Conservation (phyloP, 2,113 vertebrate species). For the Tauraco erythrolophus region DNA sequence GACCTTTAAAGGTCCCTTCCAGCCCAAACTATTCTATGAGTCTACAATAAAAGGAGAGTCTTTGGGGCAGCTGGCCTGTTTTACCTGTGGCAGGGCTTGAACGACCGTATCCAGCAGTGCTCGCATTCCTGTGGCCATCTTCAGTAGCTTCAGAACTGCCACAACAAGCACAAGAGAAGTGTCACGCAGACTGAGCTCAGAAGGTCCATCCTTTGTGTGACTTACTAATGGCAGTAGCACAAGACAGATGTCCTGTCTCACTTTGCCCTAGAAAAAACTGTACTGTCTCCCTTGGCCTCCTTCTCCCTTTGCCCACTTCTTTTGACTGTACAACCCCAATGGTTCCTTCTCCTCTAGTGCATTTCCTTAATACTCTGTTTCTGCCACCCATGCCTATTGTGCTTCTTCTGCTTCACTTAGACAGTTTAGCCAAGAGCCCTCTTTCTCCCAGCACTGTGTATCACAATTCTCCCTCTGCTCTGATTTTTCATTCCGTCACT, state of each 20-base stretch:
- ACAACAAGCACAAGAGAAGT: slow-evolving; percentile 27
- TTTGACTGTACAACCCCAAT: neutral
- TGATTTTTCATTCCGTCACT: neutral
- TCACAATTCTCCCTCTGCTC: neutral
- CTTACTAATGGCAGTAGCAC: neutral
- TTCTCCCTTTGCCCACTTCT: neutral
- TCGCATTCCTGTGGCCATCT: slow-evolving; percentile 91
- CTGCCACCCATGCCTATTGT: neutral
- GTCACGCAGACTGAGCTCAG: neutral
- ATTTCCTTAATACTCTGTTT: neutral
- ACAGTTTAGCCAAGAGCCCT: neutral
- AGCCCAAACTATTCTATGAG: no score
- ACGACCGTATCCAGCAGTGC: slow-evolving; percentile 89
- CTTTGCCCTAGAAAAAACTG: neutral
- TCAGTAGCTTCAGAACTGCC: slow-evolving; percentile 88
- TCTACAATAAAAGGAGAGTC: neutral
- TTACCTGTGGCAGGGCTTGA: slow-evolving; percentile 90
- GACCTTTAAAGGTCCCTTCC: neutral
- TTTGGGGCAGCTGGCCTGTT: neutral
- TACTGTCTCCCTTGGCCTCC: neutral
- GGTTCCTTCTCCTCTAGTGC: neutral
- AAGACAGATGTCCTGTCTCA: neutral
- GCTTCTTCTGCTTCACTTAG: neutral
- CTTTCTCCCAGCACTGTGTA: neutral
- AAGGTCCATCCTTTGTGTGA: neutral